Evolutionary conservation across 2,113 vertebrate species (phyloP), one percentile per base, ranked within the genome.

Genomic region (Microtus richardsoni): DNA sequence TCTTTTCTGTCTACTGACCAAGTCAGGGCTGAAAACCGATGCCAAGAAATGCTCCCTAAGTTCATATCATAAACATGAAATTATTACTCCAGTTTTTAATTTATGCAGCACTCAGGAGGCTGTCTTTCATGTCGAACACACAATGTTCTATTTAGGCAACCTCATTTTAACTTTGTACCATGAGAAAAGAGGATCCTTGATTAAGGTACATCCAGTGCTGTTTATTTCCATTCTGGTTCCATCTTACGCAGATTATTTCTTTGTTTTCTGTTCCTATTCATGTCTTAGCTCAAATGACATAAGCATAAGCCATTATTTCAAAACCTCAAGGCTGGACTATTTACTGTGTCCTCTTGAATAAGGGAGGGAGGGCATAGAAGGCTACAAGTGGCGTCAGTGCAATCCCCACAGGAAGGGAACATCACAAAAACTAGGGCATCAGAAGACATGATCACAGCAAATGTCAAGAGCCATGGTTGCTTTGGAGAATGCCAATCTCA

Each of bases 201-300:
- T 70, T 91, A 79, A 19, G 87, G 11, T 82, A 82, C n/a, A 30
- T 26, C 44, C n/a, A 88, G 66, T 68, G 39, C 36, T 91, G 17
- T 62, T 85, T 90, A 90, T 92, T 78, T 62, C 88, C n/a, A 0
- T 58, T 87, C 47, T 75, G 54, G 3, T 11, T 89, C 8, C 7
- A 16, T 94, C 68, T 91, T 88, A 58, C 7, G 2, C 41, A 83
- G 19, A 39, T 95, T 73, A 12, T 77, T 74, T 93, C 62, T 95
- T 44, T 62, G 36, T 93, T 92, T 92, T 91, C 73, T 78, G 66
- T 80, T 91, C 26, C 14, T 14, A 64, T 82, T 19, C 17, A 74
- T 93, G 26, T 96, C 80, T 91, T 91, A 71, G 33, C 49, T 68
- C 60, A 80, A 94, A 91, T 91, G 64, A 97, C 95, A 96, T 74